Evolutionary conservation across 2,888 invertebrate species (phyloP).

Genomic region (Troides helena): DNA sequence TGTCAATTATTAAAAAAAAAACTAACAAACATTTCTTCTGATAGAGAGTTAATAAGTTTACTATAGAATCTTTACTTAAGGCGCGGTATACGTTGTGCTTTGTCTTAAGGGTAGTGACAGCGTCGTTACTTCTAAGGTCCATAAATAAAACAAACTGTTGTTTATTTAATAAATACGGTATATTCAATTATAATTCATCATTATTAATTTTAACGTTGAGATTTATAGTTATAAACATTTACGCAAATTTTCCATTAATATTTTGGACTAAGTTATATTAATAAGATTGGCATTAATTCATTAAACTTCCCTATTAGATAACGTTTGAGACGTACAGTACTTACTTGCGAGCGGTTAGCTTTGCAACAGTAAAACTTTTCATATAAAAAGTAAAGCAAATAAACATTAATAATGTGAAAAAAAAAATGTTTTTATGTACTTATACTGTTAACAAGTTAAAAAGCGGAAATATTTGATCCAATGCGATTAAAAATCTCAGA

Average conservation of each 20-base stretch:
- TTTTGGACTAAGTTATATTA: conserved; percentile 27
- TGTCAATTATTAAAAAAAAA: too few relatives aligned
- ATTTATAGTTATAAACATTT: conserved; percentile 45
- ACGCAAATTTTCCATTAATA: conserved; percentile 40
- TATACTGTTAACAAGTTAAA: neutral
- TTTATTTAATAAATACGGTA: conserved; percentile 75
- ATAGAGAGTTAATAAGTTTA: too few relatives aligned
- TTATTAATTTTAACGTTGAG: conserved; percentile 36
- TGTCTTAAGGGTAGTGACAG: too few relatives aligned
- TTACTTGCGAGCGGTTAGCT: conserved; percentile 12
- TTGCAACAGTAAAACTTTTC: conserved; percentile 22
- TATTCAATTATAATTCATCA: conserved; percentile 58
- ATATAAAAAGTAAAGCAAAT: conserved; percentile 16
- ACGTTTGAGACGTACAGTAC: conserved; percentile 8
- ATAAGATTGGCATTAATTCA: conserved; percentile 28
- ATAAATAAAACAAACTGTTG: conserved; percentile 52
- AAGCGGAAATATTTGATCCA: neutral
- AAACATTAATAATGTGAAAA: neutral
- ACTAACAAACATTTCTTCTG: too few relatives aligned
- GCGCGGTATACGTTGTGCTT: too few relatives aligned
- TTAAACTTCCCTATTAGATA: conserved; percentile 15
- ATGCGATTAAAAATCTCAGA: too few relatives aligned
- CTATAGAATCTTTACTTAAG: too few relatives aligned
- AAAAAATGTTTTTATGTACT: neutral
- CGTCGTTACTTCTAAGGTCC: neutral